Base-by-base conservation (phyloP, 2,888 invertebrate genomes). In the Odontocerum albicorne region DNA sequence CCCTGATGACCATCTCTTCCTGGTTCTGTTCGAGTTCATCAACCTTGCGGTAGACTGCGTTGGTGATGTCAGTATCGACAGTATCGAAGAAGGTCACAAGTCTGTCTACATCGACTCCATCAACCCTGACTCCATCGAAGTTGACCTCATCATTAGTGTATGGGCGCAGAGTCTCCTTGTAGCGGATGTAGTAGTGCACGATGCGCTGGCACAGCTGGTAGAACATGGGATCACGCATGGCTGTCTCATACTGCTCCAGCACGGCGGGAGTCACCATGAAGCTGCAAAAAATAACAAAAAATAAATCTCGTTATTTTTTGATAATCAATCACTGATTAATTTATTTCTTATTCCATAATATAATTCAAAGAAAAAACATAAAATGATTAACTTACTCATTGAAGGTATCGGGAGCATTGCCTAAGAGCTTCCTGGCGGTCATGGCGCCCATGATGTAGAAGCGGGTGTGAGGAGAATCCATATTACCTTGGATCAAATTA, bases 211-310 rank as follows among this genome's bases (percentile, higher is more conserved):
- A 84, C 55, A 88, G 71, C 62, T 81, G 80, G 69, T 85, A 90
- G 79, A 87, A 88, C 40, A 85, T 78, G 17, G 89, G 89, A 66
- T 90, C 89, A 60, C 88, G 84, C 61, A 86, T 71, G 63, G 84
- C 80, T 3, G 87, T 86, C 65, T 82, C 80, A 64, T 79, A 81
- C 63, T 85, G 80, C 65, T 87, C 84, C 62, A 88, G 69, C 4
- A 73, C 81, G n/a, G 86, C 83, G 32, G 86, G 87, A 0, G 75
- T 70, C 46, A 81, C 72, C 55, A 79, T 61, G 54, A 70, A 66
- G 12, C 76, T 72, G 61, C 13, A 55, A 50, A 22, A 3, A 22
- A 15, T 40, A 38, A n/a, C n/a, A n/a, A n/a, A n/a, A n/a, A n/a
- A n/a, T n/a, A n/a, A n/a, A n/a, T n/a, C n/a, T n/a, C n/a, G n/a